A percentile compares a stretch with the other conserved stretches of the same genome.
Evolutionary conservation across 2,888 invertebrate genomes (phyloP).

Genomic region (Adelphocoris suturalis): DNA sequence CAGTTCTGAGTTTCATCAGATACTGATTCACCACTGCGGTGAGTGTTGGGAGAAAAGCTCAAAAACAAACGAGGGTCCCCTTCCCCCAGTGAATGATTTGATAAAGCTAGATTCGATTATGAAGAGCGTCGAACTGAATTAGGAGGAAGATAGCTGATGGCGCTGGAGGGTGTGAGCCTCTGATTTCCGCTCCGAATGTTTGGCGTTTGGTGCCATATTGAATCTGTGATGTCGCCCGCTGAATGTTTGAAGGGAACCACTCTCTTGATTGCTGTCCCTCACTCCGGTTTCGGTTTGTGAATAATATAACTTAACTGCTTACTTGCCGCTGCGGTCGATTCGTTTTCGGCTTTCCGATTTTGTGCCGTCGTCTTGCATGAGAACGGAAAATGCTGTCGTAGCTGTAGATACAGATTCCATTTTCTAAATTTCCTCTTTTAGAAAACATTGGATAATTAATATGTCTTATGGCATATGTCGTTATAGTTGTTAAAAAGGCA

Average conservation of each 20-base stretch:
- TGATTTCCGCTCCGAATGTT: neutral
- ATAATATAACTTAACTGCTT: neutral
- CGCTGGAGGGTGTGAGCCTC: neutral
- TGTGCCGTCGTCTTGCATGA: neutral
- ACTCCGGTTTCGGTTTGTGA: neutral
- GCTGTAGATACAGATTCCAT: too few relatives aligned
- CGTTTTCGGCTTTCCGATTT: neutral
- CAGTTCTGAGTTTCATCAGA: too few relatives aligned
- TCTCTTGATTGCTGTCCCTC: neutral
- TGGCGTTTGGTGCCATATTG: neutral
- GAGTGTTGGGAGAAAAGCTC: too few relatives aligned
- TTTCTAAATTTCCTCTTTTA: too few relatives aligned
- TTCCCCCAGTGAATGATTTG: neutral
- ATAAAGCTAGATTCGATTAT: conserved; percentile 7
- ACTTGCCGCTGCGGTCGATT: neutral
- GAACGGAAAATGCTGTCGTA: neutral
- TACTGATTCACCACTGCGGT: too few relatives aligned
- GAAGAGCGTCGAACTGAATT: neutral
- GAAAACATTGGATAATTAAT: too few relatives aligned
- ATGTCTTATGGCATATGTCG: too few relatives aligned
- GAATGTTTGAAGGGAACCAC: conserved; percentile 25
- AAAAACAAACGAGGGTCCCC: too few relatives aligned
- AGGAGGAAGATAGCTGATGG: neutral
- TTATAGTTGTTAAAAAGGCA: too few relatives aligned
- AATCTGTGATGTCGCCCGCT: conserved; percentile 10